phyloP scores from a whole-genome alignment of 2,797 vertebrate species.

The Coregonus suidteri region DNA sequence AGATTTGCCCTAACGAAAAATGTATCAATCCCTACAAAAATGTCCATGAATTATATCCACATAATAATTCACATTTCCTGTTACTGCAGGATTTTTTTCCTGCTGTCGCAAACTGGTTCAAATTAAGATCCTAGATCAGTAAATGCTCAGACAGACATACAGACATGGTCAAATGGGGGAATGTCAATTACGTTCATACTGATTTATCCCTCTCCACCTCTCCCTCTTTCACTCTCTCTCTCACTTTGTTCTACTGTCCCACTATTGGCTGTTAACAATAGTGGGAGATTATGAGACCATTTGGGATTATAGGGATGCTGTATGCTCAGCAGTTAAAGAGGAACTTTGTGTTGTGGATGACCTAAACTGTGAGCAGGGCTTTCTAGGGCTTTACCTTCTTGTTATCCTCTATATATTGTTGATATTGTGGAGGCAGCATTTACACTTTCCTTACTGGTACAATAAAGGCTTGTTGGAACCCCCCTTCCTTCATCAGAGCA shows the following conservation, averaged over 20 bases:
- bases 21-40: no score
- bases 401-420: background rate
- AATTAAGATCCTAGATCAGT: no score
- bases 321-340: background rate
- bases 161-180: background rate
- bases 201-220: background rate
- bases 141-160: background rate
- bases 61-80: no score
- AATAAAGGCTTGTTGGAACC: no score
- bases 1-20: no score
- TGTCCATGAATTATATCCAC: no score
- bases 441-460: no score
- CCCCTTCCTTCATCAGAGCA: background rate
- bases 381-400: background rate
- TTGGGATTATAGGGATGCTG: background rate
- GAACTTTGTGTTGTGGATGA: background rate
- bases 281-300: no score
- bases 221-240: background rate
- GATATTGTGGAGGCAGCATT: background rate
- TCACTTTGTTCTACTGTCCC: background rate
- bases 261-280: background rate
- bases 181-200: background rate
- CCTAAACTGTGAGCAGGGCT: background rate
- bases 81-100: no score
- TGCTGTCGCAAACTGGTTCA: background rate